Evolutionary conservation across 2,888 invertebrate genomes (phyloP), one percentile per base, ranked within the genome.

Genomic region (Tortrix viridana): DNA sequence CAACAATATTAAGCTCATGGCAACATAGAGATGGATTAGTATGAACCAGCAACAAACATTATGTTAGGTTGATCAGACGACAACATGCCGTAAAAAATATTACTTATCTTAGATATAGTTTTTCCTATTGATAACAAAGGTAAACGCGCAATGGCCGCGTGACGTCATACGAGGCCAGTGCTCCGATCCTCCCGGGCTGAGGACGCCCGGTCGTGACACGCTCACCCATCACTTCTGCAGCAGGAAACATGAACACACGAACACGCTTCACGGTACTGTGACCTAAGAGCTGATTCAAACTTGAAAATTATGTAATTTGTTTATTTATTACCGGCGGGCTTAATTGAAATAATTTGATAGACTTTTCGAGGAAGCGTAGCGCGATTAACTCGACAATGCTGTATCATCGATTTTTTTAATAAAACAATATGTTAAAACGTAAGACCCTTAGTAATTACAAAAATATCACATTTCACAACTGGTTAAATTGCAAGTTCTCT

Each of bases 151-250:
- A 82, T 82, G 75, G 79, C 63, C 61, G 49, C 65, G 65, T 87
- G 86, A 82, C 87, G 86, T 85, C 84, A 88, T 60, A 55, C 77
- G 80, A 87, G 86, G 87, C 74, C 74, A 68, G 70, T 69, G 70
- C 76, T 75, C 77, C 80, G 79, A 80, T 69, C 74, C 72, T 72
- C 73, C 76, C 75, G 69, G 72, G 62, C 65, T 72, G 81, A 85
- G 85, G 87, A 82, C 82, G 83, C 69, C 77, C 72, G 71, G 69
- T 79, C 85, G 82, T 85, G 86, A 84, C 84, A 78, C 73, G 85
- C 76, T 73, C 76, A 69, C 16, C 69, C 77, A 77, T 73, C 81
- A 75, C 71, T 71, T 70, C 72, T 70, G 74, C 76, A 81, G 74
- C 81, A 88, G 87, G 86, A 88, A 88, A 77, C 80, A 65, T 58